Percentiles rank a stretch among this genome's conserved stretches.
Conservation (phyloP, 2,888 invertebrate species). For the Eustalomyia histrio region DNA sequence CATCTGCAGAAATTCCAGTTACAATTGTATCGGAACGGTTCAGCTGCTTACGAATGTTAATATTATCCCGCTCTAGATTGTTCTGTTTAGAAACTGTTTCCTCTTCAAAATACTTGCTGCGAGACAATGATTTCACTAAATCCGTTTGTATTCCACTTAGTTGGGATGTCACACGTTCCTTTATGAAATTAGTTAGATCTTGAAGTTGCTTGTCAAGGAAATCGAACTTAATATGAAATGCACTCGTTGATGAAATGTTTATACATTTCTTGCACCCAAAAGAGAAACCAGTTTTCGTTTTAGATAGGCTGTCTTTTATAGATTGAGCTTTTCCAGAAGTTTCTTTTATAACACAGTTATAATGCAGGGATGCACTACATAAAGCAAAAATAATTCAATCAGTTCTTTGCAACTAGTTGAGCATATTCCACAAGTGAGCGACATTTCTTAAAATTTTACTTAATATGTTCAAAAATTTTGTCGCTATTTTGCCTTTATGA, state of each 20-base stretch:
- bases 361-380: slow-evolving; percentile 7
- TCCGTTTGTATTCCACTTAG: slow-evolving; percentile 2
- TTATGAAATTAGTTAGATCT: neutral
- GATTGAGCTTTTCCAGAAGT: neutral
- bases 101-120: slow-evolving; percentile 3
- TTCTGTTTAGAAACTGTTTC: neutral
- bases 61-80: neutral
- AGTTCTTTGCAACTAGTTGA: neutral
- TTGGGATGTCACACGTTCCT: neutral
- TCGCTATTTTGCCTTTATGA: too few species aligned
- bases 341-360: neutral
- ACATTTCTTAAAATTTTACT: too few species aligned
- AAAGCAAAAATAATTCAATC: neutral
- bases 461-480: too few species aligned
- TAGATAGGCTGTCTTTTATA: neutral
- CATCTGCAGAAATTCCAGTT: too few species aligned
- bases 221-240: neutral
- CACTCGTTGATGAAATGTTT: neutral
- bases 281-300: neutral
- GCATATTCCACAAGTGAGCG: neutral
- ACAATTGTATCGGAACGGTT: slow-evolving; percentile 1
- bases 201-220: neutral
- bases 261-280: slow-evolving; percentile 18
- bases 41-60: neutral
- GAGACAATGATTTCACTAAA: neutral